phyloP scores from a whole-genome alignment of 2,113 vertebrate species.

The Haplochromis burtoni region DNA sequence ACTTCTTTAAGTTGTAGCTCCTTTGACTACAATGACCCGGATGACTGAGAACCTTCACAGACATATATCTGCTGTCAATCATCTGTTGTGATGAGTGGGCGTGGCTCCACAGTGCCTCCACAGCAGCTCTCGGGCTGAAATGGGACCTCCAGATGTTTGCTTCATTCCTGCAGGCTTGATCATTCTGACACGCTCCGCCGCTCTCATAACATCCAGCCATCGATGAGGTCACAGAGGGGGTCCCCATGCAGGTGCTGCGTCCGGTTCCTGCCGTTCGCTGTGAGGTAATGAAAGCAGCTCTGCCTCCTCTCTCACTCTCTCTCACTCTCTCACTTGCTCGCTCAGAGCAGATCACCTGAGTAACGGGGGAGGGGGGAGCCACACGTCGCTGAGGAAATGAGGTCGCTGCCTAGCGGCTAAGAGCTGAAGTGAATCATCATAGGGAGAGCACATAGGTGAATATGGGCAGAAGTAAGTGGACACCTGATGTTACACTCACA shows the following conservation, averaged over 20 bases:
- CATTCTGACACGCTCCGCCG: not conserved
- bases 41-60: not conserved
- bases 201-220: not conserved
- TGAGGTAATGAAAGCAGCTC: slow-evolving; percentile 55
- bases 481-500: not conserved
- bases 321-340: slow-evolving; percentile 1
- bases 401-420: slow-evolving; percentile 60
- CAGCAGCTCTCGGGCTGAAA: not conserved
- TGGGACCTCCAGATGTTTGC: not conserved
- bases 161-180: not conserved
- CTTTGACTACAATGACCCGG: not conserved
- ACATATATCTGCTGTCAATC: not conserved
- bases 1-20: not conserved
- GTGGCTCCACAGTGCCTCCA: not conserved
- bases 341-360: slow-evolving; percentile 75
- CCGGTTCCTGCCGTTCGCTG: slow-evolving; percentile 48
- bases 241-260: slow-evolving; percentile 42
- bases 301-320: not conserved
- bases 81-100: not conserved
- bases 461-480: not conserved
- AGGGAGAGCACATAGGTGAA: not conserved
- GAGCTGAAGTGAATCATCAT: slow-evolving; percentile 41
- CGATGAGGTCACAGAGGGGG: not conserved
- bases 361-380: slow-evolving; percentile 27
- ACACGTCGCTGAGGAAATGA: slow-evolving; percentile 64